Base-by-base conservation (phyloP, 2,113 vertebrate species). In the Tamias sibiricus region DNA sequence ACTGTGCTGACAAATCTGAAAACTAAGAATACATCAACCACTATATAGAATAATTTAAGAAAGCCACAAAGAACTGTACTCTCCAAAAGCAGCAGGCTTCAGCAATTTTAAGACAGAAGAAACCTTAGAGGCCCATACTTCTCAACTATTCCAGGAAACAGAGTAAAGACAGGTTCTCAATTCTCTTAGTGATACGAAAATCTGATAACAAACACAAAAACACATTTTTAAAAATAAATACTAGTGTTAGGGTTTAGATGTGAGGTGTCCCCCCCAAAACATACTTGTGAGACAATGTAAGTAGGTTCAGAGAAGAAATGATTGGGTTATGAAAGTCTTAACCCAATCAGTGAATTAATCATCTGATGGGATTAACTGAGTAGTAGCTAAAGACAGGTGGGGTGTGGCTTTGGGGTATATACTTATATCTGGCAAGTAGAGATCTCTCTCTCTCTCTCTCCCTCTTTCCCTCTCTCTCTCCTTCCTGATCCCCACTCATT, bases 11-110 rank as follows among this genome's bases (percentile, higher is more conserved):
- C 87, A 94, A 93, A 84, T 59, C 54, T 79, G 42, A 92, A 95
- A 95, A 83, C 42, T 79, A 91, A 85, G 52, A 87, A 57, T 95
- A 95, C 87, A 75, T 66, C 85, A 94, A 87, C 5, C 37, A 52
- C 54, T 62, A 68, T 3, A 92, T 0, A 82, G 47, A 94, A 76
- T 59, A 90, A 82, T 35, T 74, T 91, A 47, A 74, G n/a, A 91
- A 92, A 83, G 6, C 17, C 79, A 37, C 44, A 66, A 92, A 91
- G 24, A 93, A 81, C 75, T 69, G 88, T 28, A 88, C 12, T 24
- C 30, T 79, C 35, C 42, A 47, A 74, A 72, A 89, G 28, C 64
- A 54, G 3, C 30, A 76, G 59, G 44, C 22, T 79, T 62, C 66
- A 90, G 79, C 6, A 66, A 80, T 40, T 86, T 75, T 47, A 68